These are phyloP conservation scores for Meriones psammophilus DNA, from an alignment of 2,797 vertebrate species.

Conservation along the genomic window DNA sequence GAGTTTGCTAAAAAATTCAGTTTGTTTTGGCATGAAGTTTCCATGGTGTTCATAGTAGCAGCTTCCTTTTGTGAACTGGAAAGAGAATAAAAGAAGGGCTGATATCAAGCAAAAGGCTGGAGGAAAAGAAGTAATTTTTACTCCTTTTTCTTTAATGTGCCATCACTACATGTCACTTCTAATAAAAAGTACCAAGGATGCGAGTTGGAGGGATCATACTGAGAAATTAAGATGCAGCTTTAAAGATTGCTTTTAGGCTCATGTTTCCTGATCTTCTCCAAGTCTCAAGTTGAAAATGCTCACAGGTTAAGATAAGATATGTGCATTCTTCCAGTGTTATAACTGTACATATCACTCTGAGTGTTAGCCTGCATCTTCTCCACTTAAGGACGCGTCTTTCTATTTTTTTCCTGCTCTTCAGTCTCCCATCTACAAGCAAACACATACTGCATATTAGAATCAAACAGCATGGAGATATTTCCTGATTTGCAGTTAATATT, in stretches of 20 bases:
- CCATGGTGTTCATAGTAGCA: neutral
- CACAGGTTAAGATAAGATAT: neutral
- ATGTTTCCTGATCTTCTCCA: neutral
- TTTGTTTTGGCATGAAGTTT: neutral
- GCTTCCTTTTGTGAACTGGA: neutral
- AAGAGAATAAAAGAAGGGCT: neutral
- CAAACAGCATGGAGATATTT: neutral
- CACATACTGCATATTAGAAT: neutral
- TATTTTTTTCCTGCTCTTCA: conserved; percentile 2
- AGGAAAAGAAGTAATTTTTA: neutral
- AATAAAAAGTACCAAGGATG: neutral
- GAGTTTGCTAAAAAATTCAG: conserved; percentile 26
- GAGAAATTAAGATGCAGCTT: neutral
- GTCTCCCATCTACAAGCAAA: conserved; percentile 3
- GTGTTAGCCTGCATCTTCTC: neutral
- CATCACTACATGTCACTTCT: neutral
- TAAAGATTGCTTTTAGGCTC: neutral
- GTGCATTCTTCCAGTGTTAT: conserved; percentile 33
- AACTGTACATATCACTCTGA: neutral
- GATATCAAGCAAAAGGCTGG: neutral
- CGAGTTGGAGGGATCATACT: neutral
- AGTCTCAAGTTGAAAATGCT: conserved; percentile 39
- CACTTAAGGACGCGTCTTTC: neutral
- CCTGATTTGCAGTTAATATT: neutral
- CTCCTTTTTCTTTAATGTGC: neutral